phyloP scores from a whole-genome alignment of 2,888 invertebrate species.

The Chorisops tibialis region DNA sequence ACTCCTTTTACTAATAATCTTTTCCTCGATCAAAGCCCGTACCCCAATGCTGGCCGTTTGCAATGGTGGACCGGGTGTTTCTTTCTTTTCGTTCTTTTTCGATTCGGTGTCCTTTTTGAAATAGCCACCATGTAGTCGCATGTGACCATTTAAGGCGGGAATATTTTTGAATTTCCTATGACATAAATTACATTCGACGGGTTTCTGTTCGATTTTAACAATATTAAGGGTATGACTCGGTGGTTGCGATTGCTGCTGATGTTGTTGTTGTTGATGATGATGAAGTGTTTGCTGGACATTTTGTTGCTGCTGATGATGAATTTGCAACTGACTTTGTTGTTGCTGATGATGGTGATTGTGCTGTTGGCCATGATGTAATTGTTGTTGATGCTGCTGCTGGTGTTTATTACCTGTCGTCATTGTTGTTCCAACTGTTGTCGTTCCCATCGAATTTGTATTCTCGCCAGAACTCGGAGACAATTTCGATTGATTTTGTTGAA shows the following conservation, averaged over 20 bases:
- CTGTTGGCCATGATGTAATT: conserved; percentile 34
- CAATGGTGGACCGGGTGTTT: conserved; percentile 75
- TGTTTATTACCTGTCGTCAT: conserved; percentile 37
- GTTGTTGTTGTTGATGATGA: conserved; percentile 45
- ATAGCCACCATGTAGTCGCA: conserved; percentile 96
- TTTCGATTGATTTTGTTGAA: conserved; percentile 40
- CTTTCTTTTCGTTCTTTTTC: conserved; percentile 83
- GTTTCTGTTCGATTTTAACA: conserved; percentile 67
- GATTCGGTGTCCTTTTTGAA: conserved; percentile 90
- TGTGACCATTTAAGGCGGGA: conserved; percentile 96
- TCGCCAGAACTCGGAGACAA: conserved; percentile 25
- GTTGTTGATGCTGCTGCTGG: conserved; percentile 4
- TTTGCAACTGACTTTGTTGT: conserved; percentile 34
- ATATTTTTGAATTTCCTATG: conserved; percentile 96
- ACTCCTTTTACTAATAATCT: conserved; percentile 82
- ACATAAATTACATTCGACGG: conserved; percentile 93
- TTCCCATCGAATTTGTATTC: conserved; percentile 23
- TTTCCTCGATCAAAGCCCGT: conserved; percentile 86
- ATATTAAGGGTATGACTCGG: conserved; percentile 46
- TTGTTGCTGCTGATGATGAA: conserved; percentile 37
- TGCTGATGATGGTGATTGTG: conserved; percentile 38
- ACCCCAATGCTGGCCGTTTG: conserved; percentile 92
- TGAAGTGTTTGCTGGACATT: conserved; percentile 37
- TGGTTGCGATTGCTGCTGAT: conserved; percentile 41
- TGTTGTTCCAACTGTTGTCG: conserved; percentile 36